Base-by-base conservation (phyloP, 1,140 invertebrate species). In the Brachionus koreanus region DNA sequence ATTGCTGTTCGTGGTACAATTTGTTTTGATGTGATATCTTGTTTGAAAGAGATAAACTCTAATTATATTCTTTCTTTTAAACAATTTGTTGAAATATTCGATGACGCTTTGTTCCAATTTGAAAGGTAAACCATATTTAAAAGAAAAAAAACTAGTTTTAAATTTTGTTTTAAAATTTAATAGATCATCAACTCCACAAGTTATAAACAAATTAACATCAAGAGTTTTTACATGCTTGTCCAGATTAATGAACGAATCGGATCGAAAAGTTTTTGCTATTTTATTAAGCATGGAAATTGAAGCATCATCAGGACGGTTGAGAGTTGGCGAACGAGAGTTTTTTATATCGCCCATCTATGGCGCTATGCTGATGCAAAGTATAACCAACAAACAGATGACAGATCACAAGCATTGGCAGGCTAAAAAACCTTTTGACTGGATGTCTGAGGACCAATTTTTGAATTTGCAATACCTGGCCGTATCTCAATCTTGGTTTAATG, bases 381-480 rank as follows among this genome's bases (percentile, higher is more conserved):
- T 49, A 42, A 49, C 57, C 13, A 69, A 72, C 9, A 75, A 74
- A 39, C 65, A 61, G 23, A 57, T 57, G 63, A 57, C 37, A 16
- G 84, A 84, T 16, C 49, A 61, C 25, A 84, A 83, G 29, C 69
- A 83, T 39, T 83, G 49, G 37, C 84, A 86, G 57, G 83, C 85
- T 35, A 89, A 88, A 84, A 89, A 89, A 75, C 86, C 87, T n/a
- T 89, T 89, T 85, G 88, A 88, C 76, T 89, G 88, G 88, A 89
- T 89, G 88, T 85, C 85, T 7, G 88, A 89, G 82, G 88, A 89
- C 37, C 86, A 87, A 84, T 89, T 87, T 84, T 84, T 86, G 82
- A 89, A 89, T 79, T 83, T 89, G n/a, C 87, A 89, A 84, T 52
- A 46, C 39, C 35, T 83, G 37, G 61, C 72, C 5, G 37, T 65